phyloP scores from a whole-genome alignment of 1,140 invertebrate genomes.

The Drosophila watanabei region DNA sequence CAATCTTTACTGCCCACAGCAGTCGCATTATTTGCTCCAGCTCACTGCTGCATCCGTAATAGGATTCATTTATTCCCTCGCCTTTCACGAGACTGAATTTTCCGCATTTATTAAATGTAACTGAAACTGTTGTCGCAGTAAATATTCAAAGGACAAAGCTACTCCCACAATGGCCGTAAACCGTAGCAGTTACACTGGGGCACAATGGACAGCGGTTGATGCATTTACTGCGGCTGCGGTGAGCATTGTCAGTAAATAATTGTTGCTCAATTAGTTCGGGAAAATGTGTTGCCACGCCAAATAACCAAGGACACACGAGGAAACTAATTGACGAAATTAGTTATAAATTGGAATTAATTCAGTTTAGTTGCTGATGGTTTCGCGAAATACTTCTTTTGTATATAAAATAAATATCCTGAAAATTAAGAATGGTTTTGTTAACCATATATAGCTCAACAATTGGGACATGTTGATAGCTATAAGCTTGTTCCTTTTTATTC shows the following conservation, averaged over 20 bases:
- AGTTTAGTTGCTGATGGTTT: too few species aligned
- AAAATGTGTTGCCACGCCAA: constrained; percentile 11
- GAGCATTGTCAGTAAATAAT: constrained; percentile 31
- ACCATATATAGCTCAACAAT: too few species aligned
- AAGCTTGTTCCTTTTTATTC: background rate
- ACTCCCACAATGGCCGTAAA: constrained; percentile 19
- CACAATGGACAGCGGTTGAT: constrained; percentile 23
- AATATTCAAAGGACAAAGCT: constrained; percentile 15
- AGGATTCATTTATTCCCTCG: constrained; percentile 24
- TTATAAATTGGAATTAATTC: too few species aligned
- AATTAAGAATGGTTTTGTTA: too few species aligned
- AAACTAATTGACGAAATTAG: constrained; percentile 1
- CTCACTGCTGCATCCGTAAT: constrained; percentile 20
- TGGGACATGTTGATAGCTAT: too few species aligned
- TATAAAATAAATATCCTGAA: too few species aligned
- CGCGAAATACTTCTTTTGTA: too few species aligned
- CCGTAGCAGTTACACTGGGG: constrained; percentile 20
- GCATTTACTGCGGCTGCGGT: constrained; percentile 20
- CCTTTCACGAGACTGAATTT: background rate
- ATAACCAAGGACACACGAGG: background rate
- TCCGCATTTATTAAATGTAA: constrained; percentile 29
- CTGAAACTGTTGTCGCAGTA: constrained; percentile 31
- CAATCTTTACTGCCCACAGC: constrained; percentile 37
- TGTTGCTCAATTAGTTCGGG: constrained; percentile 24
- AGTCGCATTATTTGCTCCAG: constrained; percentile 22